phyloP scores from a whole-genome alignment of 2,113 vertebrate genomes.

The Rafetus swinhoei region DNA sequence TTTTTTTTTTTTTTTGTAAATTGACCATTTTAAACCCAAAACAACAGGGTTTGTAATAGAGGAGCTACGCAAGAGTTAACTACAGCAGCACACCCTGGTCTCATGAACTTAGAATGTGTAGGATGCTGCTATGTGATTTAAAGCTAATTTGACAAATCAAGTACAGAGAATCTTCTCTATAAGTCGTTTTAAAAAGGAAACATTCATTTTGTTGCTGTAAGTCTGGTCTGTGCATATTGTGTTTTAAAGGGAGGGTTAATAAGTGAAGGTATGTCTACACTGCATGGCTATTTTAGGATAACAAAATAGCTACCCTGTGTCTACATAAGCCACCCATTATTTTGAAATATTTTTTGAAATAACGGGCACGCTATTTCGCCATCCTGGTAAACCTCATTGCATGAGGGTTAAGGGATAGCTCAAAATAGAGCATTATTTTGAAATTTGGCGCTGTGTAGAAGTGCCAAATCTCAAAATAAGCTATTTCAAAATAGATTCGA shows the following conservation, averaged over 20 bases:
- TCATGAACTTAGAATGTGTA: not conserved
- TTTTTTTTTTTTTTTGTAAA: not conserved
- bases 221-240: not conserved
- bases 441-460: too few species aligned
- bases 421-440: too few species aligned
- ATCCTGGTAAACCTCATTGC: too few species aligned
- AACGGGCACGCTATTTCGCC: too few species aligned
- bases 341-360: too few species aligned
- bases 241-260: not conserved
- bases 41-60: not conserved
- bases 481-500: too few species aligned
- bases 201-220: slow-evolving; percentile 14
- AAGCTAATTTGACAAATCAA: slow-evolving; percentile 8
- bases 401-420: too few species aligned
- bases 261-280: not conserved
- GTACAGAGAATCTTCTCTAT: not conserved
- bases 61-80: not conserved
- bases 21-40: not conserved
- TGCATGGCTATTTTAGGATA: too few species aligned
- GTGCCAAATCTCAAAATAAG: too few species aligned
- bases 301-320: too few species aligned
- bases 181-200: not conserved
- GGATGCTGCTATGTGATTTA: slow-evolving; percentile 33
- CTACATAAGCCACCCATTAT: too few species aligned
- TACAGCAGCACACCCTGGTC: not conserved